A percentile compares a stretch with the other conserved stretches of the same genome.
Conservation (phyloP, 1,140 invertebrate species). For the Nephotettix cincticeps region DNA sequence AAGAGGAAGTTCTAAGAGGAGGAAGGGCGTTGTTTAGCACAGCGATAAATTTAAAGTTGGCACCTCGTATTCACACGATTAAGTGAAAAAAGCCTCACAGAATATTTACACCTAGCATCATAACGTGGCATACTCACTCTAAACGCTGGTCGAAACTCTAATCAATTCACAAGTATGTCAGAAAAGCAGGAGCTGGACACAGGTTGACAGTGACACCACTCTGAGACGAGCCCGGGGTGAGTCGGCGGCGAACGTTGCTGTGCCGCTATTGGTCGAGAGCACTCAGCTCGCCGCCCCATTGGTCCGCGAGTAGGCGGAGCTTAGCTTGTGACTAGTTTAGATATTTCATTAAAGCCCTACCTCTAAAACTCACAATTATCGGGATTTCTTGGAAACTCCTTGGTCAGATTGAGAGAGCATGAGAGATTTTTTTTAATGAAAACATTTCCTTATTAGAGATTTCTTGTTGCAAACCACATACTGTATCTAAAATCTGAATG, state of each 20-base stretch:
- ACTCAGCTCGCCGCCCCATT: not conserved
- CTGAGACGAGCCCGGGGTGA: not conserved
- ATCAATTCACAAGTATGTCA: conserved; percentile 14
- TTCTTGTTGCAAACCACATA: too few relatives aligned
- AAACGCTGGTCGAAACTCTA: not conserved
- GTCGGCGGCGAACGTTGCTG: not conserved
- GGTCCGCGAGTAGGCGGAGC: not conserved
- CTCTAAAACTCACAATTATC: too few relatives aligned
- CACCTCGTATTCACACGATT: not conserved
- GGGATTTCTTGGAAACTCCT: too few relatives aligned
- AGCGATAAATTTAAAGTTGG: not conserved
- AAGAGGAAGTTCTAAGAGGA: not conserved
- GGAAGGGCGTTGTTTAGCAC: not conserved
- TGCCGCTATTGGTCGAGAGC: not conserved
- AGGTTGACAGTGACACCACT: not conserved
- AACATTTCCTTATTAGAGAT: too few relatives aligned
- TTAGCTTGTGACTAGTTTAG: not conserved
- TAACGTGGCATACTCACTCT: conserved; percentile 16
- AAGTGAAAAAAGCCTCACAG: not conserved
- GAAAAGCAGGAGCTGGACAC: not conserved
- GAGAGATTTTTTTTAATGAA: too few relatives aligned
- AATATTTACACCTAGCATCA: conserved; percentile 8
- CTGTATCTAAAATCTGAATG: too few relatives aligned
- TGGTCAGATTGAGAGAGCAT: too few relatives aligned
- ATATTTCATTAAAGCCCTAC: not conserved